These are phyloP conservation scores for Pecten maximus DNA, from an alignment of 2,888 invertebrate genomes.

Conservation along the genomic window DNA sequence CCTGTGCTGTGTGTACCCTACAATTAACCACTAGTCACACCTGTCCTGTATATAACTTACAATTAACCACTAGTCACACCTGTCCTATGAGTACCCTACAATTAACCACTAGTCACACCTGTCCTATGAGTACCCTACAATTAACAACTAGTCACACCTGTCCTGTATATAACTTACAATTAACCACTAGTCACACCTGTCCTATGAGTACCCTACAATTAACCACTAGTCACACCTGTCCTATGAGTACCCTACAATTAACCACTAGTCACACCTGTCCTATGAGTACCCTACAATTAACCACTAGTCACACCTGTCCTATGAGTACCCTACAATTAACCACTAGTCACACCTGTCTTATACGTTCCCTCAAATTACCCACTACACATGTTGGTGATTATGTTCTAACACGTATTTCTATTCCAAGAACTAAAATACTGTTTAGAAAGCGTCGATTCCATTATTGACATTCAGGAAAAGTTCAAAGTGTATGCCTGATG, in stretches of 20 bases:
- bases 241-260: not conserved
- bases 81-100: not conserved
- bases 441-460: not conserved
- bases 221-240: not conserved
- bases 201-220: not conserved
- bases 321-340: not conserved
- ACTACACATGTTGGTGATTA: not conserved
- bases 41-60: too few relatives aligned
- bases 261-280: not conserved
- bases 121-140: too few relatives aligned
- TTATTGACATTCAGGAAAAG: conserved; percentile 12
- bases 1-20: not conserved
- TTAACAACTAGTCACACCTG: not conserved
- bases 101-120: not conserved
- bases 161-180: not conserved
- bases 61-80: not conserved
- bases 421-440: not conserved
- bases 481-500: not conserved
- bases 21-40: not conserved
- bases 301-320: not conserved
- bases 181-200: not conserved
- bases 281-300: not conserved
- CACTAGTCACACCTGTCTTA: too few relatives aligned
- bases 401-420: not conserved
- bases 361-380: not conserved